Evolutionary conservation across 2,888 invertebrate species (phyloP).

Genomic region (Drosophila neutralis): DNA sequence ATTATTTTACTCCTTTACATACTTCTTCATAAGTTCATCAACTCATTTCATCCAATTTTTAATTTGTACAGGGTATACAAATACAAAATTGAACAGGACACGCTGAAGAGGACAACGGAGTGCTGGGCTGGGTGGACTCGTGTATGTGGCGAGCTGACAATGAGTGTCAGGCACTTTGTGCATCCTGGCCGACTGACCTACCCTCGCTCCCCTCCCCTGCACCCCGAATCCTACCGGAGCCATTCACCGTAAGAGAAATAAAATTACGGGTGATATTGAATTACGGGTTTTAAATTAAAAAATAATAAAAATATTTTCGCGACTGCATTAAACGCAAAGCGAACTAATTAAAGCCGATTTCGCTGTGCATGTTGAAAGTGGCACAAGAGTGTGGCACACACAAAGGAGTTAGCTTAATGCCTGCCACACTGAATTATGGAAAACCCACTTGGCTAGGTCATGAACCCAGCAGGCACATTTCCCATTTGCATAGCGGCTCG

Average conservation of each 20-base stretch:
- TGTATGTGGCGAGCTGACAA: slow-evolving; percentile 41
- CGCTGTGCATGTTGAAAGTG: slow-evolving; percentile 31
- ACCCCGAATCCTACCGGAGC: not conserved
- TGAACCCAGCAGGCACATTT: slow-evolving; percentile 9
- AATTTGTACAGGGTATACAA: not conserved
- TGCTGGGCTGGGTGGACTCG: not conserved
- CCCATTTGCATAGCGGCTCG: slow-evolving; percentile 4
- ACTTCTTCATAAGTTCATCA: not conserved
- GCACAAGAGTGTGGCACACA: not conserved
- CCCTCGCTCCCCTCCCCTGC: not conserved
- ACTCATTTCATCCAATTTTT: not conserved
- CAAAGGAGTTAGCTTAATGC: not conserved
- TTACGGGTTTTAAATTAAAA: slow-evolving; percentile 75
- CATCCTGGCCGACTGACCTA: slow-evolving; percentile 37
- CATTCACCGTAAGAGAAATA: slow-evolving; percentile 62
- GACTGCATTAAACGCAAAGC: slow-evolving; percentile 75
- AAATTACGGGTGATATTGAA: slow-evolving; percentile 77
- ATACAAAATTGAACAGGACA: slow-evolving; percentile 55
- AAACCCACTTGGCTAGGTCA: slow-evolving; percentile 25
- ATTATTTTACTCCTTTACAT: not conserved
- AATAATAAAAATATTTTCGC: slow-evolving; percentile 57
- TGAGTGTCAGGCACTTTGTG: slow-evolving; percentile 74
- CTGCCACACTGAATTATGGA: slow-evolving; percentile 2
- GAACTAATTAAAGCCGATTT: slow-evolving; percentile 64
- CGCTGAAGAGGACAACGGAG: slow-evolving; percentile 23